Percentiles rank a stretch among this genome's conserved stretches.
phyloP scores from a whole-genome alignment of 2,888 invertebrate genomes.

The Polyommatus iphigenia region DNA sequence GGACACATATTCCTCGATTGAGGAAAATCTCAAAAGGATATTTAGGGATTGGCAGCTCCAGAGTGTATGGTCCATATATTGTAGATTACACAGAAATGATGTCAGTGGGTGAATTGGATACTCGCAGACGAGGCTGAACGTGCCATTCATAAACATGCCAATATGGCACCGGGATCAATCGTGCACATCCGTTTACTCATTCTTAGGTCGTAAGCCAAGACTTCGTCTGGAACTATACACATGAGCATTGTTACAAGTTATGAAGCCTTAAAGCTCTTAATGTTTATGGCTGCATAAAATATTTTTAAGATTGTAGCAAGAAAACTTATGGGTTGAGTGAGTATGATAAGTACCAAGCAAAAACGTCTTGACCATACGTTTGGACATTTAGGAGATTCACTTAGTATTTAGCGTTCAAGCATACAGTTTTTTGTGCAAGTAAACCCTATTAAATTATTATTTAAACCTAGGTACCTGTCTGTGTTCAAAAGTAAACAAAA shows the following conservation, averaged over 20 bases:
- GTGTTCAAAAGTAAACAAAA: background rate
- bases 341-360: background rate
- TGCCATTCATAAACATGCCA: conserved; percentile 67
- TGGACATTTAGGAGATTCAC: background rate
- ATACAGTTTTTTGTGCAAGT: background rate
- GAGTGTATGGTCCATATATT: conserved; percentile 2
- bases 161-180: conserved; percentile 64
- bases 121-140: conserved; percentile 43
- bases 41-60: background rate
- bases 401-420: background rate
- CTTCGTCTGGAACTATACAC: conserved; percentile 53
- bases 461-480: too few species aligned
- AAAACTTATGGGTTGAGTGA: background rate
- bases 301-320: background rate
- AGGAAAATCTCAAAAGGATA: background rate
- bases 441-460: background rate
- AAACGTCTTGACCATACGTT: background rate
- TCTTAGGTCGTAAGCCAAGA: conserved; percentile 48
- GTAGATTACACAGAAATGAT: conserved; percentile 28
- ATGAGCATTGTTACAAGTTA: conserved; percentile 45
- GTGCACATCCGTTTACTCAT: conserved; percentile 64
- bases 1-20: too few species aligned
- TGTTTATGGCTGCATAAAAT: background rate
- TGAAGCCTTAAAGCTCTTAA: conserved; percentile 32
- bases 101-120: conserved; percentile 41